Evolutionary conservation across 2,797 vertebrate genomes (phyloP), one percentile per base, ranked within the genome.

Genomic region (Microctenopoma lineatum): DNA sequence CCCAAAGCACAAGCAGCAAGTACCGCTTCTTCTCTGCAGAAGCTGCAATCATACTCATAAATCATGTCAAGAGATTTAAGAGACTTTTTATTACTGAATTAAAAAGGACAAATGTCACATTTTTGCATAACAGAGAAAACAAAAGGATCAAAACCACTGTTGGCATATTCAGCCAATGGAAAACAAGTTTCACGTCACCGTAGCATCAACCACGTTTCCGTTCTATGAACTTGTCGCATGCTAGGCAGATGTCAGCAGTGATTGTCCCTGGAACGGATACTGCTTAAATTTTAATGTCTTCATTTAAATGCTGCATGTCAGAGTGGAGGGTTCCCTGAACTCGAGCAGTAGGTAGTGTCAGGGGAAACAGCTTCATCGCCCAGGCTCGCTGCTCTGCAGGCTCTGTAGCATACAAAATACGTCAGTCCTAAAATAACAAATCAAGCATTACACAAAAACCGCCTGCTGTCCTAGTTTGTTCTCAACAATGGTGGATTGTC

Each of bases 231-330:
- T 81, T 84, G 79, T 83, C 56, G 11, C 76, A 77, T 70, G 74
- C 72, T 77, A 81, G 61, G 70, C 54, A 41, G 71, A 66, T 73
- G 84, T 80, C 85, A 79, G 75, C 59, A 82, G 62, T 29, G 79
- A 83, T 81, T 78, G 87, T 86, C 80, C 73, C 68, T 61, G 73
- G 69, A 87, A 87, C 39, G 54, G 79, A 79, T 79, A 81, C 47
- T 7, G 62, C 80, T 90, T 79, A 72, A 86, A 84, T 84, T 87
- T 92, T 85, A 90, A 92, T 92, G 75, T 74, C 89, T 87, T 89
- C 75, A 85, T 91, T 90, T 91, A 87, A 89, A 92, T 90, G 85
- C 87, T 85, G 86, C 86, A 85, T 85, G 88, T 88, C 70, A 61
- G 66, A 83, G 69, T 72, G 2, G 76, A 73, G 77, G 67, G 59